Evolutionary conservation across 2,888 invertebrate species (phyloP).

Genomic region (Laothoe populi): DNA sequence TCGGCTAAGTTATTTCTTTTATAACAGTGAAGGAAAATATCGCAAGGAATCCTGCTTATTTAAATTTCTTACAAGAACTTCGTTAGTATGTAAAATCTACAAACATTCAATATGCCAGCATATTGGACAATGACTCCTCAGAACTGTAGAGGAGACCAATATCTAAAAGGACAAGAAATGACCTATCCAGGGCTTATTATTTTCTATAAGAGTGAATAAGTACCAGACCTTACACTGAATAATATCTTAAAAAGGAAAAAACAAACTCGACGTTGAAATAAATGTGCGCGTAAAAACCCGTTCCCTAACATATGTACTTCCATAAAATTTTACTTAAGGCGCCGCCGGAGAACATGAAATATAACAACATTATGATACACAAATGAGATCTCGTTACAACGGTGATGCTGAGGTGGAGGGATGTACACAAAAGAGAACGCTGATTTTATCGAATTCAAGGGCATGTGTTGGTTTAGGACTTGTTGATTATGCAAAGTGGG

Average conservation of each 20-base stretch:
- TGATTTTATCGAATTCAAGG: background rate
- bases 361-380: constrained; percentile 22
- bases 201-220: too few relatives aligned
- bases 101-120: too few relatives aligned
- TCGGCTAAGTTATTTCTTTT: too few relatives aligned
- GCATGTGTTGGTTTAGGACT: constrained; percentile 3
- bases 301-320: constrained; percentile 11
- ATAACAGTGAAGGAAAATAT: too few relatives aligned
- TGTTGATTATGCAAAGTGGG: background rate
- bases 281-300: background rate
- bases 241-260: background rate
- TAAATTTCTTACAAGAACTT: too few relatives aligned
- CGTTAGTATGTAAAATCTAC: too few relatives aligned
- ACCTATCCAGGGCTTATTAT: too few relatives aligned
- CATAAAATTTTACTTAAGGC: constrained; percentile 27
- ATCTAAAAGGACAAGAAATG: too few relatives aligned
- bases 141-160: too few relatives aligned
- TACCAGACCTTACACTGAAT: too few relatives aligned
- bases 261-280: background rate
- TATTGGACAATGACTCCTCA: too few relatives aligned
- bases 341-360: constrained; percentile 24
- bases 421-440: background rate
- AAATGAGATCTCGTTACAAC: constrained; percentile 26
- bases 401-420: constrained; percentile 8
- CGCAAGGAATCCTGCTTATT: too few relatives aligned